Percentiles rank a stretch among this genome's conserved stretches.
Evolutionary conservation across 2,113 vertebrate species (phyloP).

Genomic region (Pseudorectes ferrugineus): DNA sequence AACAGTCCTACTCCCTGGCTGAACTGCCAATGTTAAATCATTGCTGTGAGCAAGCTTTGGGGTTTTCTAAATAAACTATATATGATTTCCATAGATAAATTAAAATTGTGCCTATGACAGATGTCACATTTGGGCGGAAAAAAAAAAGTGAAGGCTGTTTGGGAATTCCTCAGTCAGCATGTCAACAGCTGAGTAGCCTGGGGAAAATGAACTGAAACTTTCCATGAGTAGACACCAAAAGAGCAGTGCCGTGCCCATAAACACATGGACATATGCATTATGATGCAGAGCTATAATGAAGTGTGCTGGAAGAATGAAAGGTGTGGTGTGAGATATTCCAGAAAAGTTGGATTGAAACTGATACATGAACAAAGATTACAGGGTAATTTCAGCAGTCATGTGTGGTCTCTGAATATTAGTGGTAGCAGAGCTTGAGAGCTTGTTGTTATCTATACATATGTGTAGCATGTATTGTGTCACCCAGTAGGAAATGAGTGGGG

Average conservation of each 20-base stretch:
- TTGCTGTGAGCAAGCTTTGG: not conserved
- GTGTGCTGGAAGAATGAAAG: not conserved
- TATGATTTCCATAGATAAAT: not conserved
- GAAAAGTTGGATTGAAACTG: not conserved
- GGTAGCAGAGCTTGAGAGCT: not conserved
- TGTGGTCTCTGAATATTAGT: not conserved
- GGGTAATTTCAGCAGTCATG: not conserved
- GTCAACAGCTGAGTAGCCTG: not conserved
- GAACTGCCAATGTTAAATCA: not conserved
- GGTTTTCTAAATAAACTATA: constrained; percentile 1
- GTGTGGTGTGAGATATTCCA: not conserved
- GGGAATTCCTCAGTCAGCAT: not conserved
- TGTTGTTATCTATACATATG: not conserved
- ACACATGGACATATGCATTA: not conserved
- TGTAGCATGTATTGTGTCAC: not conserved
- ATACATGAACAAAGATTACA: not conserved
- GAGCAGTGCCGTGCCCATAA: not conserved
- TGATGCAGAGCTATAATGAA: not conserved
- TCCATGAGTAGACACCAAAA: not conserved
- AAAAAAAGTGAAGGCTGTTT: not conserved
- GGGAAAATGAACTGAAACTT: not conserved
- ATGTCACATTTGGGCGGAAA: not conserved
- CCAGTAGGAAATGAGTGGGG: not conserved
- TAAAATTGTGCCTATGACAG: not conserved
- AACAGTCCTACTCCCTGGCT: not conserved